Base-by-base conservation (phyloP, 2,888 invertebrate species). In the Napeogenes inachia region DNA sequence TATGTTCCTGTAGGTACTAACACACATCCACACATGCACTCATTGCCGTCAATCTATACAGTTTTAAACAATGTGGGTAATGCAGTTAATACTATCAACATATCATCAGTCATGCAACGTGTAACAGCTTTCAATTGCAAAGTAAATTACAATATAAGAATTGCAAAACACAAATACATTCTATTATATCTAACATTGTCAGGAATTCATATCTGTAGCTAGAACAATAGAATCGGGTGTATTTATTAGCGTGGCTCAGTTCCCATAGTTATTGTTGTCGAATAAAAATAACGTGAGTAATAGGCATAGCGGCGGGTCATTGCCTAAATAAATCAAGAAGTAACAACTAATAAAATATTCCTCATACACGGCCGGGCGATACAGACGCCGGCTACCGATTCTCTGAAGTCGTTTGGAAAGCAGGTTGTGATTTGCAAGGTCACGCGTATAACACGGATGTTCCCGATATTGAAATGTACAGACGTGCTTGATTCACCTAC, bases 391-490 rank as follows among this genome's bases (percentile, higher is more conserved):
- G 79, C 80, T 76, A 80, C 73, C 81, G 79, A 76, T 90, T 90
- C 89, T 84, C 76, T 82, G 89, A 89, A 90, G 86, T 86, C 85
- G 89, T 89, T 90, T 89, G 87, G 89, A 90, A 90, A 90, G 89
- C 89, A 88, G 89, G 87, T 86, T 88, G 89, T 89, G 89, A 89
- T 89, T 89, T 90, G 89, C 90, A 90, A 90, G 90, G 90, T 90
- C 90, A 89, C 89, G 87, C 86, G 87, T 85, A 89, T 89, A 89
- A 89, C 89, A 89, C 90, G 90, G 90, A 90, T 90, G 89, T 90
- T 89, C 89, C 87, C 89, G 88, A 89, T 89, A 89, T 90, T 89
- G 88, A 86, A 89, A 89, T 89, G 89, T 87, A 88, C 83, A 89
- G 86, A 87, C 89, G 85, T 89, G 88, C 88, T 89, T 89, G 89